Percentiles rank a stretch among this genome's conserved stretches.
phyloP scores from a whole-genome alignment of 2,113 vertebrate species.

The Ranitomeya variabilis region DNA sequence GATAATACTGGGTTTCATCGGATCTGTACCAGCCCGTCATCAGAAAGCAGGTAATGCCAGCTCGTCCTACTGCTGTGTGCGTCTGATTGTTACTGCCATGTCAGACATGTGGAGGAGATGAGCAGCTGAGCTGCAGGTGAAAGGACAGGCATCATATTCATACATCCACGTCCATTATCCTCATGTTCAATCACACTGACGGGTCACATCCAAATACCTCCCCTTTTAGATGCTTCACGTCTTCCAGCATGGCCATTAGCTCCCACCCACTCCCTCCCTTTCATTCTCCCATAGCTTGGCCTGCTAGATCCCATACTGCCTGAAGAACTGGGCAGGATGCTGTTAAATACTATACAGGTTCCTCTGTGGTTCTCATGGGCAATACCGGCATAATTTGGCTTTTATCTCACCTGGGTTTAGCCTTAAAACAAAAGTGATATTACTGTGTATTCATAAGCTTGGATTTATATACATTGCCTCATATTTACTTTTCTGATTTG shows the following conservation, averaged over 20 bases:
- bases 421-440: background rate
- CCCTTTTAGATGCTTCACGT: constrained; percentile 15
- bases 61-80: constrained; percentile 12
- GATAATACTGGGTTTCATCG: background rate
- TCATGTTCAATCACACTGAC: constrained; percentile 14
- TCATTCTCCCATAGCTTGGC: constrained; percentile 1
- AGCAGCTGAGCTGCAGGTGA: background rate
- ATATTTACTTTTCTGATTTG: background rate
- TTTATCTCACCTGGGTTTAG: background rate
- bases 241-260: constrained; percentile 25
- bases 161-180: background rate
- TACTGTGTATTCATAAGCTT: background rate
- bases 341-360: background rate
- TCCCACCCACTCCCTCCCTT: constrained; percentile 23
- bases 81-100: background rate
- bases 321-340: background rate
- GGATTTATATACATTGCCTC: background rate
- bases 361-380: background rate
- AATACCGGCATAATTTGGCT: too few relatives aligned
- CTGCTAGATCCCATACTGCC: background rate
- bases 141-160: background rate
- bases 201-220: constrained; percentile 9
- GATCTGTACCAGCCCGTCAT: background rate
- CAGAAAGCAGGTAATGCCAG: constrained; percentile 48
- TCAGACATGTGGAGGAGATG: background rate